Evolutionary conservation across 2,888 invertebrate genomes (phyloP).

Genomic region (Leptura quadrifasciata): DNA sequence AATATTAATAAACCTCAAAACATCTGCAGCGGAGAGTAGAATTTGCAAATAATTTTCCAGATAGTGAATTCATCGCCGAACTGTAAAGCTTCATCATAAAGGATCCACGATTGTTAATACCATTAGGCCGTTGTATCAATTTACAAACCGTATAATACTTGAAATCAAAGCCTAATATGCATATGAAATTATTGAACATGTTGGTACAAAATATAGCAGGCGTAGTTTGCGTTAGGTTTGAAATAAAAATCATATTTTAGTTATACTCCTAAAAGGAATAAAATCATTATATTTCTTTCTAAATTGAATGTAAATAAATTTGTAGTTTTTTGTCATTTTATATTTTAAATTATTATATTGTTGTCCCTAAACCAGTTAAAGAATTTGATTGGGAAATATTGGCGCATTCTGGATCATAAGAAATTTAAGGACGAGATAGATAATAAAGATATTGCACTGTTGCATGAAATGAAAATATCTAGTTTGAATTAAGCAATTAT

Average conservation of each 20-base stretch:
- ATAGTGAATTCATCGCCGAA: conserved; percentile 14
- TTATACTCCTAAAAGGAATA: conserved; percentile 4
- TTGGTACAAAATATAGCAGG: conserved; percentile 1
- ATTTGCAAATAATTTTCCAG: conserved; percentile 30
- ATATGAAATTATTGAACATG: conserved; percentile 10
- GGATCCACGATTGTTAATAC: conserved; percentile 24
- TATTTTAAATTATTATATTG: no score
- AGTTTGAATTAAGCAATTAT: no score
- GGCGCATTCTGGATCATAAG: no score
- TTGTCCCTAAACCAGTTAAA: no score
- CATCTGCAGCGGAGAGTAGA: conserved; percentile 18
- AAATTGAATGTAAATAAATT: no score
- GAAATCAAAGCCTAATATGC: conserved; percentile 28
- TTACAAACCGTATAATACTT: conserved; percentile 17
- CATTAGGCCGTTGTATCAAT: conserved; percentile 27
- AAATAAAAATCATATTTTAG: neutral
- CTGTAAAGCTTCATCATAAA: conserved; percentile 27
- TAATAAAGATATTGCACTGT: no score
- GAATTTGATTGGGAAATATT: no score
- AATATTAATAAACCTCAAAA: conserved; percentile 32
- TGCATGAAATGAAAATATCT: no score
- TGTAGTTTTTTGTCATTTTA: no score
- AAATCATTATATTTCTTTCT: no score
- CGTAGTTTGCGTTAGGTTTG: neutral
- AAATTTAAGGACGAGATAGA: no score